These are phyloP conservation scores for Calephelis virginiensis DNA, from an alignment of 1,140 invertebrate genomes.

Conservation along the genomic window DNA sequence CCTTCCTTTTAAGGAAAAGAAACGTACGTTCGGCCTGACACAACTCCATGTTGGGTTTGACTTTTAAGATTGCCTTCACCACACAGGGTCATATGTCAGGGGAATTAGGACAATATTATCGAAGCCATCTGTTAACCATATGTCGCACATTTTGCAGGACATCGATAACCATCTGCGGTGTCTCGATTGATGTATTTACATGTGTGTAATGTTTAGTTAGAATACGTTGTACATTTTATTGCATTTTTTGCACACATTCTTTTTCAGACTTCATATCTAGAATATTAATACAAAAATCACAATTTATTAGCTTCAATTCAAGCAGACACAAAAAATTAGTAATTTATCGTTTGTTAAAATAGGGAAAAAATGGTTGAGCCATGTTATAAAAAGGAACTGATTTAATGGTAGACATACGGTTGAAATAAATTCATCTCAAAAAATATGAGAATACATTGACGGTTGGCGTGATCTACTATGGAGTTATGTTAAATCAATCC, in stretches of 20 bases:
- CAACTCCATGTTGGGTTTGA: constrained; percentile 62
- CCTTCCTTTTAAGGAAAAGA: constrained; percentile 59
- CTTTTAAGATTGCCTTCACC: constrained; percentile 64
- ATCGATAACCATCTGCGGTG: constrained; percentile 16
- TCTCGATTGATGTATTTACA: constrained; percentile 11
- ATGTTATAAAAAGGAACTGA: background rate
- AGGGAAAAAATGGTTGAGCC: background rate
- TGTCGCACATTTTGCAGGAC: constrained; percentile 27
- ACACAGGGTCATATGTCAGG: constrained; percentile 69
- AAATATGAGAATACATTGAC: constrained; percentile 8
- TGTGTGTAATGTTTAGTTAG: background rate
- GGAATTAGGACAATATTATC: constrained; percentile 64
- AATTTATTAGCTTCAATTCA: background rate
- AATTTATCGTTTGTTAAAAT: constrained; percentile 3
- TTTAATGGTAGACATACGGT: background rate
- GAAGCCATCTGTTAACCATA: constrained; percentile 45
- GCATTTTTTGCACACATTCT: background rate
- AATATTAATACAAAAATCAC: background rate
- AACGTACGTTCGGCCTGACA: constrained; percentile 60
- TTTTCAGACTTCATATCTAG: no score
- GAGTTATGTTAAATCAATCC: constrained; percentile 3
- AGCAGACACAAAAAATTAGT: constrained; percentile 2
- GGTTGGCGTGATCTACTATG: constrained; percentile 18
- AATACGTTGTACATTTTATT: background rate
- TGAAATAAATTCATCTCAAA: constrained; percentile 4